Base-by-base conservation (phyloP, 1,140 invertebrate genomes). In the Drosophila setifemur region DNA sequence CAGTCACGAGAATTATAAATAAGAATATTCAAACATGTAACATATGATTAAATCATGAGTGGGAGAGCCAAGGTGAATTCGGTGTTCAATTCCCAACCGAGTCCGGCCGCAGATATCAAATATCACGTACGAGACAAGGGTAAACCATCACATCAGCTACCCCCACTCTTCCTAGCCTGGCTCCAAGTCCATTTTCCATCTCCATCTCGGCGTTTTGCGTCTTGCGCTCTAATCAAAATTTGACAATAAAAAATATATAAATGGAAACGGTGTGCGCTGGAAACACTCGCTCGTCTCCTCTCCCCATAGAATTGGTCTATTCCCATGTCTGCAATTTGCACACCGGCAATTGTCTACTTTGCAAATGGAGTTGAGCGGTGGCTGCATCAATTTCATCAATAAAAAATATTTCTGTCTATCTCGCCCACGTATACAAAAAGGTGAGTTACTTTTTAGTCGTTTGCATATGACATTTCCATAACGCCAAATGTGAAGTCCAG, bases 91-190 rank as follows among this genome's bases (percentile, higher is more conserved):
- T 85, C 79, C 79, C 79, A 42, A 74, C 61, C 57, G 78, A 85
- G 79, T 85, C 74, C 74, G 37, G 67, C 60, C 68, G 61, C 68
- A 42, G 45, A 54, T 78, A 85, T 85, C 75, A 60, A 55, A 40
- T 85, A 85, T 75, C 81, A 85, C 79, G 79, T 86, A 86, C 81
- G 71, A 79, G 79, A 86, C 79, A 37, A 85, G 81, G 79, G 79
- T 86, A 55, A 78, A 31, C 37, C 53, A 61, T 35, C 39, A 39
- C 33, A 16, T 47, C 9, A 16, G 44, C 55, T 23, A 6, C 14
- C 23, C 14, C 16, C 26, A n/a, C 23, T 14, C 5, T 21, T 18
- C 47, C 39, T 23, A 14, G 33, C 23, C 21, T 3, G 54, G 14
- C 23, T 57, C 12, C 18, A 16, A n/a, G 21, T 16, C 55, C 35